phyloP scores from a whole-genome alignment of 2,888 invertebrate genomes.

The Crepidodera aurea region DNA sequence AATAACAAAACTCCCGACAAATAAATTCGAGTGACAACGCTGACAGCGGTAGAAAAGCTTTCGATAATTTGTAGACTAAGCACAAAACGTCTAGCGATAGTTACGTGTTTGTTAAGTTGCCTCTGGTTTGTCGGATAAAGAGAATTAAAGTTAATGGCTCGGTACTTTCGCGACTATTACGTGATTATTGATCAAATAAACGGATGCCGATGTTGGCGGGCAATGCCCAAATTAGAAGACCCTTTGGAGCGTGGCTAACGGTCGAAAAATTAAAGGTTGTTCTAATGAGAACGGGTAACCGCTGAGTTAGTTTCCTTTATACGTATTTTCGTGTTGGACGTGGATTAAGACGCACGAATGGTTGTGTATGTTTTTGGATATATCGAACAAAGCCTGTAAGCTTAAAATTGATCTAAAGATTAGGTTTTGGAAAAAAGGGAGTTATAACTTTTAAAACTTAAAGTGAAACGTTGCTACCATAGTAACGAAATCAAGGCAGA shows the following conservation, averaged over 20 bases:
- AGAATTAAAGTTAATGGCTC: conserved; percentile 39
- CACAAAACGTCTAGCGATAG: conserved; percentile 31
- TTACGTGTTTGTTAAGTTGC: conserved; percentile 42
- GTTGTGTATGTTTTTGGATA: too few species aligned
- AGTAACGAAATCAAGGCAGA: too few species aligned
- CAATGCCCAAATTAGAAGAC: conserved; percentile 12
- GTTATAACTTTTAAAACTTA: too few species aligned
- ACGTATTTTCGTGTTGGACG: too few species aligned
- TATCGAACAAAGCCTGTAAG: too few species aligned
- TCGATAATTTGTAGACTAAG: conserved; percentile 28
- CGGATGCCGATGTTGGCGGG: conserved; percentile 13
- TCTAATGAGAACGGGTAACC: background rate
- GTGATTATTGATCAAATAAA: conserved; percentile 38
- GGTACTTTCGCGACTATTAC: conserved; percentile 34
- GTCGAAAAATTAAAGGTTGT: background rate
- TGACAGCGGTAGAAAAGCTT: too few species aligned
- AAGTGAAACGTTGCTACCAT: too few species aligned
- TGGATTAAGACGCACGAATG: too few species aligned
- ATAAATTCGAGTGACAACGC: too few species aligned
- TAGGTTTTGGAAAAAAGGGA: too few species aligned
- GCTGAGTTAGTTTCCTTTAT: background rate
- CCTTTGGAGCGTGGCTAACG: conserved; percentile 3
- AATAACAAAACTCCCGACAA: too few species aligned
- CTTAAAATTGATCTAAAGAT: too few species aligned
- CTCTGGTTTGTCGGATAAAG: conserved; percentile 38